These are phyloP conservation scores for Ligdia adustata DNA, from an alignment of 2,888 invertebrate species.

Conservation along the genomic window DNA sequence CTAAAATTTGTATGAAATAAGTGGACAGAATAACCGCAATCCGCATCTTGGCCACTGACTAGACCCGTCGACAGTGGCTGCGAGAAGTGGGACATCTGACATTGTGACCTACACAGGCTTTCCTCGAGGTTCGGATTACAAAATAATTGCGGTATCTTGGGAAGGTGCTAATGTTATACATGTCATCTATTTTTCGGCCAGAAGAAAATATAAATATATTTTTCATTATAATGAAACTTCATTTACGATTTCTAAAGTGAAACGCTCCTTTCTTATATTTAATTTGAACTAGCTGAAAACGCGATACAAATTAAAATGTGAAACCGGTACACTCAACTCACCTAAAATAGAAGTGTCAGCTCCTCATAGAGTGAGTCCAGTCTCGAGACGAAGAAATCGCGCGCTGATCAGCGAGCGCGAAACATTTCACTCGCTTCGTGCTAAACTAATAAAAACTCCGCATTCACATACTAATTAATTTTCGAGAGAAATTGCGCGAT, in stretches of 20 bases:
- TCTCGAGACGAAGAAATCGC: slow-evolving; percentile 56
- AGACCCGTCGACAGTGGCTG: slow-evolving; percentile 59
- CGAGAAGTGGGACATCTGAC: slow-evolving; percentile 75
- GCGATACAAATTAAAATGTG: slow-evolving; percentile 19
- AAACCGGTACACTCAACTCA: slow-evolving; percentile 45
- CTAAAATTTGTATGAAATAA: slow-evolving; percentile 37
- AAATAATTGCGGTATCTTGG: slow-evolving; percentile 35
- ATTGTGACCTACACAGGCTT: slow-evolving; percentile 70
- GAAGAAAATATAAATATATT: too few species aligned
- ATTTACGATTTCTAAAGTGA: slow-evolving; percentile 15
- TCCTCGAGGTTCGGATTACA: slow-evolving; percentile 48
- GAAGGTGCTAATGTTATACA: slow-evolving; percentile 25
- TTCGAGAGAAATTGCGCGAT: slow-evolving; percentile 71
- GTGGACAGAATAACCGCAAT: slow-evolving; percentile 70
- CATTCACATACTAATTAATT: slow-evolving; percentile 78
- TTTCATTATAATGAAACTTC: too few species aligned
- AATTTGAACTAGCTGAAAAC: slow-evolving; percentile 6
- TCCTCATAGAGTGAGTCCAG: slow-evolving; percentile 67
- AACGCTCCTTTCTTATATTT: slow-evolving; percentile 1
- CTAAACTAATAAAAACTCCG: slow-evolving; percentile 61
- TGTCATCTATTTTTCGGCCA: not conserved
- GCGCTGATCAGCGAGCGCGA: slow-evolving; percentile 63
- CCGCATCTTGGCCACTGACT: slow-evolving; percentile 57
- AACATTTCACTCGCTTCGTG: slow-evolving; percentile 78
- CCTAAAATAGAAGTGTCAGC: slow-evolving; percentile 62